Percentiles rank a stretch among this genome's conserved stretches.
Conservation (phyloP, 2,113 vertebrate genomes). For the Arothron firmamentum region DNA sequence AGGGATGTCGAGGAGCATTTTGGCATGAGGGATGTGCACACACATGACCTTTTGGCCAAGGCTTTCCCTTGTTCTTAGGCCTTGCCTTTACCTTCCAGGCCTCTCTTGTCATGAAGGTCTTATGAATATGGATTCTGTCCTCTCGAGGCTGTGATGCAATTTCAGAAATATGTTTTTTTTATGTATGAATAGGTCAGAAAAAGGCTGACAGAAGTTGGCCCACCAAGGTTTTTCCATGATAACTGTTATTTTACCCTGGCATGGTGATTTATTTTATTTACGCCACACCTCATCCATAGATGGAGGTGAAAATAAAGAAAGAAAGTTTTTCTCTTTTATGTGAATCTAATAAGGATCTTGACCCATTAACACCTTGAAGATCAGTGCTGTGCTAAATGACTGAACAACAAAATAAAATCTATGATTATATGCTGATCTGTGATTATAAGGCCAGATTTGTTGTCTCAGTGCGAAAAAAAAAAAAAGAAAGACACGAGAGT, state of each 20-base stretch:
- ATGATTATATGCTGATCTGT: too few relatives aligned
- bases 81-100: conserved; percentile 24
- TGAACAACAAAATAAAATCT: too few relatives aligned
- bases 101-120: conserved; percentile 50
- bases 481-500: too few relatives aligned
- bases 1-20: conserved; percentile 20
- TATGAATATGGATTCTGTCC: conserved; percentile 66
- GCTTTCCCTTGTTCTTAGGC: conserved; percentile 22
- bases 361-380: too few relatives aligned
- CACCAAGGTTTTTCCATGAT: conserved; percentile 34
- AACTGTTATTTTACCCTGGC: conserved; percentile 23
- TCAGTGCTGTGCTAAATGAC: too few relatives aligned
- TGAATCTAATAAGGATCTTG: too few relatives aligned
- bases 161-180: conserved; percentile 28
- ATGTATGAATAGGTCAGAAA: neutral
- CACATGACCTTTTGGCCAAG: conserved; percentile 55
- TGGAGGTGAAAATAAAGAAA: too few relatives aligned
- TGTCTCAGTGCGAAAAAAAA: too few relatives aligned
- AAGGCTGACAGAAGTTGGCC: conserved; percentile 26
- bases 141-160: conserved; percentile 51
- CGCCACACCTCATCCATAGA: conserved; percentile 1
- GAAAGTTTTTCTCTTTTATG: neutral
- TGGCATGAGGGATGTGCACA: conserved; percentile 34
- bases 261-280: conserved; percentile 32
- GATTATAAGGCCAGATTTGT: too few relatives aligned